Evolutionary conservation across 1,140 invertebrate species (phyloP), one percentile per base, ranked within the genome.

Genomic region (Episyrphus balteatus): DNA sequence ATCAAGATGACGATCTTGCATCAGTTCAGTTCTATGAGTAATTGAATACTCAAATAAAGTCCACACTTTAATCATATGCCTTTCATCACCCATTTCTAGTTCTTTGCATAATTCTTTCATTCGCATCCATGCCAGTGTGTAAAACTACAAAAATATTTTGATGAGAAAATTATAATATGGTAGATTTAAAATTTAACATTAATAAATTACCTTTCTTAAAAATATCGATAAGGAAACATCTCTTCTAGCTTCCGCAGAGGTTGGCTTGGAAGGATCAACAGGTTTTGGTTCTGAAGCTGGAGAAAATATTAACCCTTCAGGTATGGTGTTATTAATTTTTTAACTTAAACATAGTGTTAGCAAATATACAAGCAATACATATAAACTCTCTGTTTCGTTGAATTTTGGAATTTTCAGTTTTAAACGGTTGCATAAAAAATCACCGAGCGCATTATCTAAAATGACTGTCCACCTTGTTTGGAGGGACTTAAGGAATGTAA

Each of bases 31-130:
- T 55, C 92, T 78, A 48, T 90, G 76, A 46, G 90, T 83, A 52
- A 99, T 77, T 3, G 86, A 82, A 66, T 94, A 80, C 66, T 98
- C 93, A 60, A 98, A 92, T 56, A 92, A 90, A 0, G 94, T 98
- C 92, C 92, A 97, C 50, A 97, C 95, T 70, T 93, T 93, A 42
- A 81, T 76, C 50, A 84, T 80, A 32, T 92, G 67, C 48, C 89
- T 83, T 17, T 78, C 74, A 49, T 92, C 84, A 2, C 60, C 71
- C 8, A 96, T 75, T 7, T 78, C 69, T 3, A 98, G 72, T 39
- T 88, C 79, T 17, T 81, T 81, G 69, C 91, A 97, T 1, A 99
- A 71, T 54, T 95, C 89, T 54, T 86, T 79, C 74, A 99, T 82
- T 37, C 95, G 78, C 2, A 95, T 81, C 51, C 83, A 83, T 2